Evolutionary conservation across 2,888 invertebrate species (phyloP).

Genomic region (Pimpla rufipes): DNA sequence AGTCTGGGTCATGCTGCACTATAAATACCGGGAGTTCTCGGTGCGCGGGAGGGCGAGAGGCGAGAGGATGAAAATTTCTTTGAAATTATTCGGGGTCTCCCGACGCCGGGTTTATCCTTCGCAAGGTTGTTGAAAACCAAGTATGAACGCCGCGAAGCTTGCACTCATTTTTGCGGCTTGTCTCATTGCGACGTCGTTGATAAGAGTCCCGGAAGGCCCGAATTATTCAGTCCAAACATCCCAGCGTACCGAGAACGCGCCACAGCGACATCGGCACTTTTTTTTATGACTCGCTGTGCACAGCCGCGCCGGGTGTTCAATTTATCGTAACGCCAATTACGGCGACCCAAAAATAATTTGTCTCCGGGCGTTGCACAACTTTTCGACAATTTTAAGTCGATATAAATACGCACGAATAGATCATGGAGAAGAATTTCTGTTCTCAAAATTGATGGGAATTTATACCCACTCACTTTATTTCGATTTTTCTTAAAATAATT

Average conservation of each 20-base stretch:
- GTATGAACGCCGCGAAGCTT: too few relatives aligned
- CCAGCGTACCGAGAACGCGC: neutral
- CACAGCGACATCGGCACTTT: neutral
- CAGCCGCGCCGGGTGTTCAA: neutral
- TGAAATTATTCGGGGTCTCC: constrained; percentile 12
- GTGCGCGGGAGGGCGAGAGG: too few relatives aligned
- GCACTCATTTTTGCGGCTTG: neutral
- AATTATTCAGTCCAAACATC: constrained; percentile 26
- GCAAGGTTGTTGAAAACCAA: too few relatives aligned
- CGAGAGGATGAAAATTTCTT: constrained; percentile 29
- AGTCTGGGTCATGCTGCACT: constrained; percentile 38
- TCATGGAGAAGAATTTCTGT: neutral
- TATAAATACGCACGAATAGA: neutral
- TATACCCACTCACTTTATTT: too few relatives aligned
- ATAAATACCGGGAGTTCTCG: constrained; percentile 44
- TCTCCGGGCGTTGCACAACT: neutral
- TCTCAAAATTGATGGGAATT: too few relatives aligned
- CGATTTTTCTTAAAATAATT: neutral
- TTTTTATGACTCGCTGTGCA: neutral
- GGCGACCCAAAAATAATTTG: neutral
- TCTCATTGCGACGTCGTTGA: neutral
- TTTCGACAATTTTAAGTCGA: neutral
- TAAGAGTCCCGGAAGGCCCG: neutral
- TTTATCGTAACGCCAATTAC: neutral
- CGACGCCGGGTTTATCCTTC: neutral